Percentiles rank a stretch among this genome's conserved stretches.
These are phyloP conservation scores for Mastacembelus armatus DNA, from an alignment of 2,797 vertebrate genomes.

Conservation along the genomic window DNA sequence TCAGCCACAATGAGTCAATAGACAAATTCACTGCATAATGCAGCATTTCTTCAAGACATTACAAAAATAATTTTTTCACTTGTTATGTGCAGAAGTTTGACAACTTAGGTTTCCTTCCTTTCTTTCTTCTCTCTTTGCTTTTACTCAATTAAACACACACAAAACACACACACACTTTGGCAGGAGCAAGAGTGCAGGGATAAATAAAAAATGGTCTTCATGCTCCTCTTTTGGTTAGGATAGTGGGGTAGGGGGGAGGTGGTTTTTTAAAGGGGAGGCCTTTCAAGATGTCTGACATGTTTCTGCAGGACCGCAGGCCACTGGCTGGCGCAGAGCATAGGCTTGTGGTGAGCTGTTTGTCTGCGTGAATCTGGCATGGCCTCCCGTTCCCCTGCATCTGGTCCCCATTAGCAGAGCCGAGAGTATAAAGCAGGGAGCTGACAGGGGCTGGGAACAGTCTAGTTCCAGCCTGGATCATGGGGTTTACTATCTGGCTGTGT, in stretches of 20 bases:
- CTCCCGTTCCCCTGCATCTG: slow-evolving; percentile 82
- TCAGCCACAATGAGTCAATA: slow-evolving; percentile 24
- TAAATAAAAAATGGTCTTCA: slow-evolving; percentile 76
- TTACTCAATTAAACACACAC: slow-evolving; percentile 33
- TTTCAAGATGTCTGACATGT: slow-evolving; percentile 83
- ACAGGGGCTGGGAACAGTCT: slow-evolving; percentile 76
- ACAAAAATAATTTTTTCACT: slow-evolving; percentile 60
- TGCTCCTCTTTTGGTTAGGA: slow-evolving; percentile 46
- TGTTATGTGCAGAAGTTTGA: slow-evolving; percentile 49
- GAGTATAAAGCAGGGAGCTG: slow-evolving; percentile 84
- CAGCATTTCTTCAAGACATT: slow-evolving; percentile 51
- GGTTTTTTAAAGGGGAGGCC: slow-evolving; percentile 51
- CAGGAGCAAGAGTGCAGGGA: slow-evolving; percentile 58
- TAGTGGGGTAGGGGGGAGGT: slow-evolving; percentile 30
- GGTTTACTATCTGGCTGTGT: slow-evolving; percentile 79
- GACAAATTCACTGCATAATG: slow-evolving; percentile 50
- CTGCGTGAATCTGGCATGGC: slow-evolving; percentile 82
- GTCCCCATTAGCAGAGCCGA: slow-evolving; percentile 82
- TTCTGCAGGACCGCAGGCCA: slow-evolving; percentile 81
- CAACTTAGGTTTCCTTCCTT: slow-evolving; percentile 41
- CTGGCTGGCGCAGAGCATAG: slow-evolving; percentile 75
- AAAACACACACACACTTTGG: slow-evolving; percentile 52
- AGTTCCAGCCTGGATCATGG: slow-evolving; percentile 81
- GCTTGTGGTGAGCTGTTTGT: slow-evolving; percentile 83
- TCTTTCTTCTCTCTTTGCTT: slow-evolving; percentile 15